These are phyloP conservation scores for Dermochelys coriacea DNA, from an alignment of 2,797 vertebrate genomes.

Conservation along the genomic window DNA sequence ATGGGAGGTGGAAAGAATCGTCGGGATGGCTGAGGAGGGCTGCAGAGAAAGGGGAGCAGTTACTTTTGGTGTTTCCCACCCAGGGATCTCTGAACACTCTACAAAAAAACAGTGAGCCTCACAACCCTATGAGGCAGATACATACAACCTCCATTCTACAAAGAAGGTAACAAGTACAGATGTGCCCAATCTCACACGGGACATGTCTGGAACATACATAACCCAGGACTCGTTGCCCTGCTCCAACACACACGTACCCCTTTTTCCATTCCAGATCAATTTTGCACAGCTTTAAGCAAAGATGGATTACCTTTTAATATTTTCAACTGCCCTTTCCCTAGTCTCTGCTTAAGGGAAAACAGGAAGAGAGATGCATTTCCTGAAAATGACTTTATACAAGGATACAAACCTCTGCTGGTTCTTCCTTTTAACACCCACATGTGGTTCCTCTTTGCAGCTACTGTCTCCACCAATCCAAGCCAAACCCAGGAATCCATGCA, in stretches of 20 bases:
- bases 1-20: slow-evolving; percentile 97
- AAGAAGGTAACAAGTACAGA: not conserved
- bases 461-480: not conserved
- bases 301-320: not conserved
- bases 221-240: not conserved
- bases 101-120: not conserved
- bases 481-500: not conserved
- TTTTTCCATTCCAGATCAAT: not conserved
- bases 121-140: not conserved
- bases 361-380: not conserved
- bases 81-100: not conserved
- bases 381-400: not conserved
- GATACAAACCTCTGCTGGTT: not conserved
- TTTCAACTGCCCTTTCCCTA: not conserved
- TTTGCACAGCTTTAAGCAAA: not conserved
- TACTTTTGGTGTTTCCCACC: not conserved
- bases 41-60: slow-evolving; percentile 70
- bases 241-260: not conserved
- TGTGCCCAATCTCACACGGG: not conserved
- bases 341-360: not conserved
- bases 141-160: not conserved
- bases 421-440: not conserved
- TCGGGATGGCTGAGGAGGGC: slow-evolving; percentile 91
- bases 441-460: not conserved
- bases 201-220: not conserved